A percentile compares a stretch with the other conserved stretches of the same genome.
phyloP scores from a whole-genome alignment of 2,888 invertebrate species.

The Cremastinae sp. region DNA sequence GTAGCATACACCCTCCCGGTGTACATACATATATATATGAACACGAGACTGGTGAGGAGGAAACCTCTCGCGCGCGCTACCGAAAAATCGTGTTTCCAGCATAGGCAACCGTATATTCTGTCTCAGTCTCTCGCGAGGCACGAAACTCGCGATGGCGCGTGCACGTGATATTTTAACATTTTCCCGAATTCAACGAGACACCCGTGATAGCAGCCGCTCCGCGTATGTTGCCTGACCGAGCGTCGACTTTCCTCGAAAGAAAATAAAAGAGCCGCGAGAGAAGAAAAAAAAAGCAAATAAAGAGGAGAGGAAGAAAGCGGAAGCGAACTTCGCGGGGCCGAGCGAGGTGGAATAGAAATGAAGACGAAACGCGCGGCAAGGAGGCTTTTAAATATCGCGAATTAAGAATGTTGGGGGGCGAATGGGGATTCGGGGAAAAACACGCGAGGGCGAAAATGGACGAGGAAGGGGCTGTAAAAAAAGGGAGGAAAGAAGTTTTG shows the following conservation, averaged over 20 bases:
- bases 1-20: constrained; percentile 47
- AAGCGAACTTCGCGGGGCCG: background rate
- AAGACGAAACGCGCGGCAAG: constrained; percentile 20
- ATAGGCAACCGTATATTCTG: constrained; percentile 30
- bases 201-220: background rate
- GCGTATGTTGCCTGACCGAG: background rate
- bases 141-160: constrained; percentile 31
- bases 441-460: constrained; percentile 43
- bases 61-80: constrained; percentile 30
- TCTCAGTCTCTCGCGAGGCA: constrained; percentile 40
- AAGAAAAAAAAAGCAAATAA: background rate
- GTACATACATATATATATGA: too few relatives aligned
- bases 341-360: constrained; percentile 16
- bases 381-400: constrained; percentile 34
- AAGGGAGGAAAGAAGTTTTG: constrained; percentile 10
- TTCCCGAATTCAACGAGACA: constrained; percentile 47
- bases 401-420: constrained; percentile 26
- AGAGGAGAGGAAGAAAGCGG: background rate
- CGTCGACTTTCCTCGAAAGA: background rate
- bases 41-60: constrained; percentile 47
- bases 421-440: constrained; percentile 21
- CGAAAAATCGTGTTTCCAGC: constrained; percentile 40
- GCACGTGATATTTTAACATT: constrained; percentile 59
- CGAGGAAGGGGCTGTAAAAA: constrained; percentile 23
- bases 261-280: too few relatives aligned